Base-by-base conservation (phyloP, 2,113 vertebrate species). In the Saccopteryx leptura region DNA sequence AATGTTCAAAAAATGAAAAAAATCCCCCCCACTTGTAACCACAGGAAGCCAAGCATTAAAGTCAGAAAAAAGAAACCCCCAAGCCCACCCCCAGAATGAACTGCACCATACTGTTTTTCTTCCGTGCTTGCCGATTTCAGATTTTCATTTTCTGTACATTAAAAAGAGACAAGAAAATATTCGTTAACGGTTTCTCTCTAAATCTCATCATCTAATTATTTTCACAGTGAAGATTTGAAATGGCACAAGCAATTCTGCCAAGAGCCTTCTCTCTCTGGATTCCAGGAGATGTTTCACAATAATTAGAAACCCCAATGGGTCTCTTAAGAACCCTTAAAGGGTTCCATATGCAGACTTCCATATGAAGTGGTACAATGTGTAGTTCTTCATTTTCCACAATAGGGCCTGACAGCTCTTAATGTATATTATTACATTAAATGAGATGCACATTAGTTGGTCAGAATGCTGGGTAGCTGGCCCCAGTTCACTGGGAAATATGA, bases 161-260 rank as follows among this genome's bases (percentile, higher is more conserved):
- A 97, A 93, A 97, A 96, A 71, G 97, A 98, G 97, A 98, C 97
- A 95, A 97, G 98, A 98, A 98, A 98, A 98, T 98, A 98, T 98
- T 98, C 98, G 96, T 98, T 98, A 98, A 98, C 7, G 97, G 98
- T 98, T 99, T 98, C 98, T 91, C 98, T 98, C 98, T 98, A 98
- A 98, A 98, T 98, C 98, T 99, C 98, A 98, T 98, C 98, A 98
- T 98, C 98, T 98, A 98, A 98, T 99, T 98, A 99, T 98, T 99
- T 99, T 98, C 98, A 98, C 98, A 98, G 98, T 90, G 96, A 98
- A 97, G 98, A 98, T 98, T 98, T 98, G 98, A 98, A 98, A 98
- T 98, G 97, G 98, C 97, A 98, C 98, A 94, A 98, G 98, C 97
- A 97, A 97, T 98, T 98, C 97, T 98, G 98, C 98, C 98, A 98